Conservation (phyloP, 2,797 vertebrate species). For the Eurystomus glaucurus region DNA sequence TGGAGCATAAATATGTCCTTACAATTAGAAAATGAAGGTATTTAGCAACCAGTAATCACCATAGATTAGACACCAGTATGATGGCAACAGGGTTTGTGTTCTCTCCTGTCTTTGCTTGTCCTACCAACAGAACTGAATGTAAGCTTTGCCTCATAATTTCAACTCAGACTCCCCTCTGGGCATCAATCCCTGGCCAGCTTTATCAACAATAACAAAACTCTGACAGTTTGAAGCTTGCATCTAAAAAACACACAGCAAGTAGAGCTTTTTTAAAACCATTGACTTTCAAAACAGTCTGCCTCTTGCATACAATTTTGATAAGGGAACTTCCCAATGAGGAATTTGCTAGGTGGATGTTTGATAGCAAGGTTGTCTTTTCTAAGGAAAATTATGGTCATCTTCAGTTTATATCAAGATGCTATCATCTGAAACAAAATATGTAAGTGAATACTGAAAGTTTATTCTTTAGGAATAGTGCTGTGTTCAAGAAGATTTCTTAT, state of each 20-base stretch:
- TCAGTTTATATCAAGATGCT: slow-evolving; percentile 58
- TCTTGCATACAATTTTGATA: slow-evolving; percentile 77
- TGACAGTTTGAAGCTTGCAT: slow-evolving; percentile 81
- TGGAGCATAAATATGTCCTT: background rate
- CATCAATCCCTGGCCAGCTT: slow-evolving; percentile 73
- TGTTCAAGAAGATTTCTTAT: background rate
- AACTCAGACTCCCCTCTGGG: slow-evolving; percentile 66
- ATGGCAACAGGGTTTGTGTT: background rate
- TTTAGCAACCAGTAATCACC: background rate
- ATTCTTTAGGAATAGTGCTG: background rate
- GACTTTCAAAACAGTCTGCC: slow-evolving; percentile 82
- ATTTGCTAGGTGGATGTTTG: slow-evolving; percentile 50
- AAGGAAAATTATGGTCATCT: slow-evolving; percentile 64
- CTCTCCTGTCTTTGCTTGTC: slow-evolving; percentile 1
- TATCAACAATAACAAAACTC: slow-evolving; percentile 81
- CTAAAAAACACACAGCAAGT: slow-evolving; percentile 61
- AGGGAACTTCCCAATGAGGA: slow-evolving; percentile 68
- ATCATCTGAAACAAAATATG: slow-evolving; percentile 68
- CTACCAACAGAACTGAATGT: slow-evolving; percentile 70
- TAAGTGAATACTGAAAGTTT: slow-evolving; percentile 43
- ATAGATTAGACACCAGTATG: background rate
- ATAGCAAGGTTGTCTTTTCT: slow-evolving; percentile 70
- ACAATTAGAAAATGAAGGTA: background rate
- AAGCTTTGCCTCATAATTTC: slow-evolving; percentile 79
- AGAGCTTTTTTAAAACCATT: slow-evolving; percentile 62